These are phyloP conservation scores for Machimus rusticus DNA, from an alignment of 2,888 invertebrate species.

Conservation along the genomic window DNA sequence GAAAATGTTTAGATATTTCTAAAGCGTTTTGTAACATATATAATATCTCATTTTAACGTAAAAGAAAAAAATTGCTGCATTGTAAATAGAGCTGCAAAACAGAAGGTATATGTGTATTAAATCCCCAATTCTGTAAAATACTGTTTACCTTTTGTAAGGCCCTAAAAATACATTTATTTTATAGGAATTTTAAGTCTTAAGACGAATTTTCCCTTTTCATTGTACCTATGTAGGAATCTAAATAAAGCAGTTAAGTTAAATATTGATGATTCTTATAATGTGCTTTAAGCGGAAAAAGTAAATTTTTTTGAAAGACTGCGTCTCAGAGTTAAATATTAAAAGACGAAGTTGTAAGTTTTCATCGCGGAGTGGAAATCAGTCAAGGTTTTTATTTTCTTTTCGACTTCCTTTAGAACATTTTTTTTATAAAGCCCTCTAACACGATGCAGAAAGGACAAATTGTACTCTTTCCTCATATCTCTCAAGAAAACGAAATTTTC, in stretches of 20 bases:
- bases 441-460: neutral
- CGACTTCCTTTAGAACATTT: neutral
- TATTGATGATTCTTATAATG: neutral
- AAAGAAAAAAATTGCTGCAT: no score
- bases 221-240: no score
- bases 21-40: no score
- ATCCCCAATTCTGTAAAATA: no score
- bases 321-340: neutral
- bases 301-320: neutral
- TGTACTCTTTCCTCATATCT: neutral
- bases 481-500: neutral
- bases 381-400: neutral
- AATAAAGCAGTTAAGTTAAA: neutral
- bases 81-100: no score
- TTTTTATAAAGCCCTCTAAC: neutral
- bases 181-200: no score
- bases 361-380: neutral
- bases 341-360: neutral
- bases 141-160: no score
- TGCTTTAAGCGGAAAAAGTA: neutral
- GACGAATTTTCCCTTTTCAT: no score
- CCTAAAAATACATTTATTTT: no score
- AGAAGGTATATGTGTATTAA: no score
- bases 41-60: no score
- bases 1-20: no score